Evolutionary conservation across 2,113 vertebrate genomes (phyloP).

Genomic region (Tylochromis polylepis): DNA sequence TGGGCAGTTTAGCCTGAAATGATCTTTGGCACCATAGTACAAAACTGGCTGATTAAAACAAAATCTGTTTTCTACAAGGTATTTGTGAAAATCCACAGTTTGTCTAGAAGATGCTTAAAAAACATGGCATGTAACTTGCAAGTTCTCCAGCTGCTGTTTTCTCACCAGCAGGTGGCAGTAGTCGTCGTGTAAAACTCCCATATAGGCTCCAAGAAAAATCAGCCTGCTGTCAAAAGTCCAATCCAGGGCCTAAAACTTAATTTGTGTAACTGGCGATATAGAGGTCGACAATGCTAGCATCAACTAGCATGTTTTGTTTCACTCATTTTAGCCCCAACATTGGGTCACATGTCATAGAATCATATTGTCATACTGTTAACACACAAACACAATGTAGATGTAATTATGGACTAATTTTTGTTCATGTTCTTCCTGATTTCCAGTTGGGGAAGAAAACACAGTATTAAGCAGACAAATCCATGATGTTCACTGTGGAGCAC

Average conservation of each 20-base stretch:
- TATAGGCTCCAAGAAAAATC: neutral
- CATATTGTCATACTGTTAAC: neutral
- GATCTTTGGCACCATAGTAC: neutral
- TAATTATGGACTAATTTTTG: neutral
- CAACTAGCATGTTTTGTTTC: neutral
- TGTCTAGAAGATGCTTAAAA: neutral
- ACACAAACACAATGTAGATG: neutral
- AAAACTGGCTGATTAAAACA: neutral
- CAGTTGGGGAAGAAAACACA: neutral
- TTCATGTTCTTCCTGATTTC: neutral
- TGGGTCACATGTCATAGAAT: neutral
- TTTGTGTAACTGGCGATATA: neutral
- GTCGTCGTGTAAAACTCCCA: neutral
- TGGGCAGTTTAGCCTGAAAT: neutral
- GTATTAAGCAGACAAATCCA: neutral
- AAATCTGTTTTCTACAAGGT: neutral
- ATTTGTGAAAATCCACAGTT: neutral
- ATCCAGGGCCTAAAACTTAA: neutral
- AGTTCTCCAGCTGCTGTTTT: neutral
- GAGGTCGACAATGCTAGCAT: neutral
- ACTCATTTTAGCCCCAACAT: neutral
- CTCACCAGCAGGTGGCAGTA: constrained; percentile 44
- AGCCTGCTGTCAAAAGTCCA: neutral
- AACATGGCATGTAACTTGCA: neutral
- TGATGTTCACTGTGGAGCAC: neutral